phyloP scores from a whole-genome alignment of 2,113 vertebrate species.

The Lagopus muta region DNA sequence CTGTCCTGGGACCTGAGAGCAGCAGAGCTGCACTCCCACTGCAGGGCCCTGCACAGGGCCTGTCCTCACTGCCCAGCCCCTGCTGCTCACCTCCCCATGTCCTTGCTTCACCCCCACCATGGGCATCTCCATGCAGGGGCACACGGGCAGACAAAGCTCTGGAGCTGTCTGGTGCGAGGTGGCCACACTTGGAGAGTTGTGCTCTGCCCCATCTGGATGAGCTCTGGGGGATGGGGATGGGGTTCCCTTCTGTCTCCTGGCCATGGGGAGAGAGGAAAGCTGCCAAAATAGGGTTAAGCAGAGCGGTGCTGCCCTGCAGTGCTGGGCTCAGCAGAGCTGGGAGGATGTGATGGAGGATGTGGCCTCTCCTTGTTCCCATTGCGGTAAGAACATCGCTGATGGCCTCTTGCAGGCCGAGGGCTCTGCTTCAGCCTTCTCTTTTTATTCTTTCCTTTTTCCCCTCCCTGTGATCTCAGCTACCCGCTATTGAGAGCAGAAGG shows the following conservation, averaged over 20 bases:
- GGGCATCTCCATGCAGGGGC: background rate
- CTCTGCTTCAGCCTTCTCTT: background rate
- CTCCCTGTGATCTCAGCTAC: background rate
- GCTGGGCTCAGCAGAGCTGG: background rate
- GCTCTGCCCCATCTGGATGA: background rate
- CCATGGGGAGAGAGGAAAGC: background rate
- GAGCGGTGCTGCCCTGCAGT: background rate
- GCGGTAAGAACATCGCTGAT: background rate
- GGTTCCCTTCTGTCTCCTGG: background rate
- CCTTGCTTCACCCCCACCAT: background rate
- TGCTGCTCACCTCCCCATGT: background rate
- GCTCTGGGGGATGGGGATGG: background rate
- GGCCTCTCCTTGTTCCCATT: background rate
- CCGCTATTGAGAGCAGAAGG: accelerated
- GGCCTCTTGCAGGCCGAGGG: background rate
- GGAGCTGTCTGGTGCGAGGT: too few species aligned
- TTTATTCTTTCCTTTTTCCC: background rate
- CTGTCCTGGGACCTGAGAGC: background rate
- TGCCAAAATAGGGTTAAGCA: background rate
- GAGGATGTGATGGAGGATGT: background rate
- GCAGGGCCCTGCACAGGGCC: too few species aligned
- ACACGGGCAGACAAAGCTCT: too few species aligned
- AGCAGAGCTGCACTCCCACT: background rate
- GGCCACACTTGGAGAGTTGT: too few species aligned
- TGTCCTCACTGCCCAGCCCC: background rate